Evolutionary conservation across 2,797 vertebrate species (phyloP).

Genomic region (Eulemur mongoz): DNA sequence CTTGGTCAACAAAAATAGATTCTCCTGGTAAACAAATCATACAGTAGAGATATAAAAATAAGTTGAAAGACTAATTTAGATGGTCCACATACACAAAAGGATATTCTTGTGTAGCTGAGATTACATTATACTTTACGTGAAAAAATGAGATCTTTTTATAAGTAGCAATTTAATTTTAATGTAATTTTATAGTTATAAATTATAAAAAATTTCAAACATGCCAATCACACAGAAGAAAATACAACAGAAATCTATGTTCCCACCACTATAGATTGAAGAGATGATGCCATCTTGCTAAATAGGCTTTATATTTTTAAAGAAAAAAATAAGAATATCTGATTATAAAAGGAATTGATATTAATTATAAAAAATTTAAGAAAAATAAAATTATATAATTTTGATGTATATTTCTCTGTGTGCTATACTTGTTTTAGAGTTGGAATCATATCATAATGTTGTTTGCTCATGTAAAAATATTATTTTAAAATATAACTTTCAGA

Average conservation of each 20-base stretch:
- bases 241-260: background rate
- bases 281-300: background rate
- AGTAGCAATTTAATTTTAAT: background rate
- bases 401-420: background rate
- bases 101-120: background rate
- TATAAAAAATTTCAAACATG: background rate
- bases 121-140: background rate
- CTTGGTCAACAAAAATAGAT: background rate
- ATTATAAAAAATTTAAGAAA: background rate
- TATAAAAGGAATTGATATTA: background rate
- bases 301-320: background rate
- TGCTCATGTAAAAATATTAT: background rate
- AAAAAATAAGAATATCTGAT: background rate
- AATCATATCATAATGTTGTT: background rate
- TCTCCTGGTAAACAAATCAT: background rate
- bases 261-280: background rate
- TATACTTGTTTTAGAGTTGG: background rate
- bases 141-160: background rate
- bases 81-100: background rate
- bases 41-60: background rate
- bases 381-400: background rate
- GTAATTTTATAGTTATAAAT: background rate
- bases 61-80: background rate
- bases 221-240: background rate
- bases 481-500: background rate